phyloP scores from a whole-genome alignment of 2,888 invertebrate species.

The Rotaria sp. region DNA sequence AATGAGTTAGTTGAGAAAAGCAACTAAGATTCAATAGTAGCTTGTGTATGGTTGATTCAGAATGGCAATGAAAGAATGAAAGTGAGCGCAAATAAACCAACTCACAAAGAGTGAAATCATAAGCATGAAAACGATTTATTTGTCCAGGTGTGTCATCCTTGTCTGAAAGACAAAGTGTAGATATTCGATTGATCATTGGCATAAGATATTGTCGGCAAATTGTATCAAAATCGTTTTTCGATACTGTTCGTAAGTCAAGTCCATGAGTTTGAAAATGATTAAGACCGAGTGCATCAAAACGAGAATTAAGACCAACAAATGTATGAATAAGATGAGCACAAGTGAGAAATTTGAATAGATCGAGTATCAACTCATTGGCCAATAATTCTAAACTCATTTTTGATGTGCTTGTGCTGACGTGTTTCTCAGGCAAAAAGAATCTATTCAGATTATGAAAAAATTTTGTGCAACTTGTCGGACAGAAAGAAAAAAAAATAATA shows the following conservation, averaged over 20 bases:
- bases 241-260: neutral
- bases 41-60: neutral
- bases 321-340: too few species aligned
- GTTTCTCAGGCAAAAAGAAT: too few species aligned
- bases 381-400: too few species aligned
- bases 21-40: neutral
- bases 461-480: too few species aligned
- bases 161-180: neutral
- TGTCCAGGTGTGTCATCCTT: neutral
- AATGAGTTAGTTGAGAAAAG: neutral
- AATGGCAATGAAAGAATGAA: neutral
- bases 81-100: neutral
- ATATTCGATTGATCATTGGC: neutral
- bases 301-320: too few species aligned
- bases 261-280: too few species aligned
- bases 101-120: neutral
- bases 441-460: too few species aligned
- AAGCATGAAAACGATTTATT: neutral
- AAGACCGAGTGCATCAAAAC: too few species aligned
- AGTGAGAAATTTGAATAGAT: too few species aligned
- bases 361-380: too few species aligned
- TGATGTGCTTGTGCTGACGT: too few species aligned
- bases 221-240: neutral
- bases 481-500: too few species aligned
- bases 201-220: neutral